These are phyloP conservation scores for Limosa lapponica DNA, from an alignment of 2,797 vertebrate genomes.

Conservation along the genomic window DNA sequence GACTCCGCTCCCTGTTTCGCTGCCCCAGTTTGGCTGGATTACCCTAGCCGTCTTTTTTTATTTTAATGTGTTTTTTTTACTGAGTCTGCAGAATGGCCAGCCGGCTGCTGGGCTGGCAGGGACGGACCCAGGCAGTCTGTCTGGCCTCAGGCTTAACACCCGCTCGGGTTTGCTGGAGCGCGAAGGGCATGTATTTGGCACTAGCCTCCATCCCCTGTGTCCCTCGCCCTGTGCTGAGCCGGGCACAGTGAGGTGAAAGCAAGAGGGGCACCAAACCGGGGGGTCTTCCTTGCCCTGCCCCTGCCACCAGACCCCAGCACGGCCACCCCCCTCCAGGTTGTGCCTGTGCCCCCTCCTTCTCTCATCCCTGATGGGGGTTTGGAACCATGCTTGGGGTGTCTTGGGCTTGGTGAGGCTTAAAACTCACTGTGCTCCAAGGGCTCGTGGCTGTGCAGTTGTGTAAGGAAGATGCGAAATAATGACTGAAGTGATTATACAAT, in stretches of 20 bases:
- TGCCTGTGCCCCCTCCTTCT: accelerated
- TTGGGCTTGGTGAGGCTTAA: not conserved
- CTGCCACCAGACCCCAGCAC: not conserved
- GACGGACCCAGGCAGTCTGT: not conserved
- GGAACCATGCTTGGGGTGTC: not conserved
- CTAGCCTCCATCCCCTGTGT: not conserved
- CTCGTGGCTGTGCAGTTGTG: not conserved
- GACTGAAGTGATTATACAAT: conserved; percentile 49
- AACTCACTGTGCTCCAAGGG: not conserved
- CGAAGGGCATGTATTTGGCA: not conserved
- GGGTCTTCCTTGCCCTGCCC: not conserved
- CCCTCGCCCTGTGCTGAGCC: not conserved
- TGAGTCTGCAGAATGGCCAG: not conserved
- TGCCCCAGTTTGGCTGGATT: not conserved
- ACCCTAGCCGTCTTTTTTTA: not conserved
- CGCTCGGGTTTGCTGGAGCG: not conserved
- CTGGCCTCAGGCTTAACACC: not conserved
- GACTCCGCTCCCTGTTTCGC: accelerated
- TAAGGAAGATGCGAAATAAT: conserved; percentile 27
- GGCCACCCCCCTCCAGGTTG: not conserved
- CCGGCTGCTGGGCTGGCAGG: not conserved
- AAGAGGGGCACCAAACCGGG: accelerated
- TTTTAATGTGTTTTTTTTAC: not conserved
- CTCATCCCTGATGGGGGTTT: not conserved
- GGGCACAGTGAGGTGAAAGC: accelerated